Percentiles rank a stretch among this genome's conserved stretches.
These are phyloP conservation scores for Clarias batrachus DNA, from an alignment of 2,113 vertebrate species.

Conservation along the genomic window DNA sequence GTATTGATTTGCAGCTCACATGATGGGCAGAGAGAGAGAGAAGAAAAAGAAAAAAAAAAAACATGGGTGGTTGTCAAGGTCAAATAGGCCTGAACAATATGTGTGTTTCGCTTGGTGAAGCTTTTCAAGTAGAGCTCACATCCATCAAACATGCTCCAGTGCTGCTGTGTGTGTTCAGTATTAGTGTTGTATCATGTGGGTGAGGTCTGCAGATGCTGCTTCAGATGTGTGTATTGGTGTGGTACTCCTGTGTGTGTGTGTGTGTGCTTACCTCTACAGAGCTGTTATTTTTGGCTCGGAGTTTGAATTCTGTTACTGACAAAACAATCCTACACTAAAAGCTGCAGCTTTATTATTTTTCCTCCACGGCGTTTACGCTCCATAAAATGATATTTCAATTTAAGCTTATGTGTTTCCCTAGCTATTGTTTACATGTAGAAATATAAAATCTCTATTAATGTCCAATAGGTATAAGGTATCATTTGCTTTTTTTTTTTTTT, in stretches of 20 bases:
- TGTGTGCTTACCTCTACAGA: neutral
- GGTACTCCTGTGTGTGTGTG: neutral
- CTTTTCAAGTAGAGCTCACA: slow-evolving; percentile 42
- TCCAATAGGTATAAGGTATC: neutral
- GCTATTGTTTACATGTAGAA: neutral
- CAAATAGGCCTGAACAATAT: slow-evolving; percentile 47
- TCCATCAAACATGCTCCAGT: slow-evolving; percentile 15
- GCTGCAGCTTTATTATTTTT: neutral
- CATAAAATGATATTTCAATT: neutral
- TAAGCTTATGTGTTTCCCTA: neutral
- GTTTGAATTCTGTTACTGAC: neutral
- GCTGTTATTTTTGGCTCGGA: neutral
- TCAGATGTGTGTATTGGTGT: neutral
- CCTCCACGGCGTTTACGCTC: neutral
- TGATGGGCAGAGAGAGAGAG: slow-evolving; percentile 22
- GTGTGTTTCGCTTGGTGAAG: slow-evolving; percentile 47
- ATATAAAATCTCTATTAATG: neutral
- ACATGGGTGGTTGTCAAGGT: slow-evolving; percentile 32
- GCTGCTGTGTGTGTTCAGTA: slow-evolving; percentile 12
- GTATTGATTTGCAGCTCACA: slow-evolving; percentile 53
- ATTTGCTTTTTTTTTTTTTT: neutral
- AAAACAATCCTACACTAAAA: neutral
- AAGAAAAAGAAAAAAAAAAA: slow-evolving; percentile 11
- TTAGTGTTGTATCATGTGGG: slow-evolving; percentile 11
- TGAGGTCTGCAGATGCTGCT: neutral